These are phyloP conservation scores for Danio tinwini DNA, from an alignment of 2,797 vertebrate species.

Conservation along the genomic window DNA sequence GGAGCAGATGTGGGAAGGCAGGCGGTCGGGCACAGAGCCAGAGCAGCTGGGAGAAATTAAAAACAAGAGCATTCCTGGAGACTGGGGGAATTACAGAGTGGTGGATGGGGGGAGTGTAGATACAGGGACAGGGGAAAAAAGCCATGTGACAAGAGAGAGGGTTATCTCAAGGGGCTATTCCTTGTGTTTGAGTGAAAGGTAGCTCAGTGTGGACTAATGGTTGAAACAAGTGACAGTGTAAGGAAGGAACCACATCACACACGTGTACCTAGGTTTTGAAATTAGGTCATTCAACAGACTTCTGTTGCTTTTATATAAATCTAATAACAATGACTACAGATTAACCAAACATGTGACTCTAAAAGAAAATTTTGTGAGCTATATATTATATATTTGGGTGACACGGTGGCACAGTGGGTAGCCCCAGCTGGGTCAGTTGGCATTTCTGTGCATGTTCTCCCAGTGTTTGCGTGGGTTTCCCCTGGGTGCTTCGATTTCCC, in stretches of 20 bases:
- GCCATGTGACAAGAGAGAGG: constrained; percentile 69
- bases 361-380: background rate
- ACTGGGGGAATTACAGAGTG: constrained; percentile 84
- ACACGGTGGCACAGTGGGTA: too few species aligned
- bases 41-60: constrained; percentile 91
- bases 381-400: background rate
- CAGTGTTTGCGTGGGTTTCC: too few species aligned
- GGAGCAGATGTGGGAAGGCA: constrained; percentile 92
- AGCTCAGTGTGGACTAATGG: constrained; percentile 25
- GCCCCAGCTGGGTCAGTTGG: too few species aligned
- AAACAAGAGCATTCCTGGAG: constrained; percentile 86
- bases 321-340: background rate
- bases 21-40: constrained; percentile 83
- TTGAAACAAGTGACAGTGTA: constrained; percentile 46
- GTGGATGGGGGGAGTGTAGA: constrained; percentile 57
- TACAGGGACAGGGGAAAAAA: constrained; percentile 71
- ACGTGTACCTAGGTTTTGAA: background rate
- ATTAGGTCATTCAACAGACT: background rate
- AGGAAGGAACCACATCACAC: constrained; percentile 46
- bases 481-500: too few species aligned
- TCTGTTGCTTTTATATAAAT: background rate
- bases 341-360: background rate
- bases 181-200: constrained; percentile 47
- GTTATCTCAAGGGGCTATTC: constrained; percentile 36
- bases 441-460: too few species aligned